Evolutionary conservation across 1,140 invertebrate genomes (phyloP).

Genomic region (Bombus pascuorum): DNA sequence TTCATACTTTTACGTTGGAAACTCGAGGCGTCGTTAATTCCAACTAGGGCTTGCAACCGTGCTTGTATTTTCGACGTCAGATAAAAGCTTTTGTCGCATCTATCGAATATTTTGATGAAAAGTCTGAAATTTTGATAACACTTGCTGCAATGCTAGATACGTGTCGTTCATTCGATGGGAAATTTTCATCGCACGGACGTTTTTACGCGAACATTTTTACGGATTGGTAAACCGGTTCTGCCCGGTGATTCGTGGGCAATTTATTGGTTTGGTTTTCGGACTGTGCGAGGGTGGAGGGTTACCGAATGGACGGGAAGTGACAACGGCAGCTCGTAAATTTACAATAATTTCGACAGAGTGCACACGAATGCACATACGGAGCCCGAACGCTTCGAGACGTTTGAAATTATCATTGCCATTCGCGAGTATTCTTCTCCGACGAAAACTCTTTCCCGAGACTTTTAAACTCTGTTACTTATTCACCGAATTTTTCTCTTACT

Average conservation of each 20-base stretch:
- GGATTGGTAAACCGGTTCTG: slow-evolving; percentile 67
- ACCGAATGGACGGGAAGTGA: slow-evolving; percentile 72
- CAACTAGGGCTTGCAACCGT: not conserved
- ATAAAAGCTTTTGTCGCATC: not conserved
- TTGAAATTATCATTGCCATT: slow-evolving; percentile 52
- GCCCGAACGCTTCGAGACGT: slow-evolving; percentile 49
- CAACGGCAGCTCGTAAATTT: slow-evolving; percentile 73
- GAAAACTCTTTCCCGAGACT: slow-evolving; percentile 26
- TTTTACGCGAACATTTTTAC: slow-evolving; percentile 63
- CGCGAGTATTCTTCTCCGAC: slow-evolving; percentile 13
- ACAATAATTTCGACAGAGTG: slow-evolving; percentile 73
- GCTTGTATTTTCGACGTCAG: not conserved
- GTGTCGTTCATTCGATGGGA: slow-evolving; percentile 9
- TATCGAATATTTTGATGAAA: not conserved
- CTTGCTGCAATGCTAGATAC: not conserved
- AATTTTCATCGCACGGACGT: slow-evolving; percentile 60
- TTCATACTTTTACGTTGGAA: not conserved
- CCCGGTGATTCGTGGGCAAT: slow-evolving; percentile 69
- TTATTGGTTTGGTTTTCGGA: slow-evolving; percentile 71
- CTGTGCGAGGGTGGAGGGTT: slow-evolving; percentile 38
- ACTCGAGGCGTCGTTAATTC: not conserved
- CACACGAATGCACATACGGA: slow-evolving; percentile 42
- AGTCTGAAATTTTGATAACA: slow-evolving; percentile 23
- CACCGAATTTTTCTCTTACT: slow-evolving; percentile 41
- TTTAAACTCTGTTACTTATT: slow-evolving; percentile 52